Evolutionary conservation across 2,113 vertebrate genomes (phyloP), one percentile per base, ranked within the genome.

Genomic region (Jaculus jaculus): DNA sequence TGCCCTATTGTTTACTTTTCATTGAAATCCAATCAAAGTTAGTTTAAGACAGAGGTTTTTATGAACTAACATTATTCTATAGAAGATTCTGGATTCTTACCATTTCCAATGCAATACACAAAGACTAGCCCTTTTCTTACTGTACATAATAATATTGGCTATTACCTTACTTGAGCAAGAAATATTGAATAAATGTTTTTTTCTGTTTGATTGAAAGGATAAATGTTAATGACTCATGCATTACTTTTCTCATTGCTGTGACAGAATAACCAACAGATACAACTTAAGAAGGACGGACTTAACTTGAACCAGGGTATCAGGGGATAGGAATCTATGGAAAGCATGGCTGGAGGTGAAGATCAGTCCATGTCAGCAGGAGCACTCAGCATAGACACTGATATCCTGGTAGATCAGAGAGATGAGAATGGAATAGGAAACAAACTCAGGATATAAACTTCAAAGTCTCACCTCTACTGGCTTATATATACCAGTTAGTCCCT

Each of bases 1-100:
- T 39, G n/a, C 30, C 26, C 32, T 81, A 69, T 74, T 89, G 30
- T 89, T 2, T 81, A 69, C 1, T 91, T 86, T 80, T 87, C 11
- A 65, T 17, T 89, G 84, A 84, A 84, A 69, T 26, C 28, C 2
- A 42, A 65, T 51, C n/a, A 82, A 73, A 78, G 5, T 6, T 80
- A 3, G 12, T 73, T 83, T 8, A 69, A 9, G 3, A 78, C 60
- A 69, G 23, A 85, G 66, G 42, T 89, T 51, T 91, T 63, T 63
- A 23, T 73, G 21, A 80, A 81, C 28, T 21, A 60, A 87, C 81
- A 3, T 8, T 7, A 90, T 84, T 91, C 15, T 87, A 65, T 78
- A 87, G n/a, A 30, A 63, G 3, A 51, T 82, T 90, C n/a, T 88
- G 12, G 2, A 72, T 51, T 90, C 60, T 86, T 37, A 42, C 4